A percentile compares a stretch with the other conserved stretches of the same genome.
phyloP scores from a whole-genome alignment of 2,888 invertebrate species.

The Asteroscopus sphinx region DNA sequence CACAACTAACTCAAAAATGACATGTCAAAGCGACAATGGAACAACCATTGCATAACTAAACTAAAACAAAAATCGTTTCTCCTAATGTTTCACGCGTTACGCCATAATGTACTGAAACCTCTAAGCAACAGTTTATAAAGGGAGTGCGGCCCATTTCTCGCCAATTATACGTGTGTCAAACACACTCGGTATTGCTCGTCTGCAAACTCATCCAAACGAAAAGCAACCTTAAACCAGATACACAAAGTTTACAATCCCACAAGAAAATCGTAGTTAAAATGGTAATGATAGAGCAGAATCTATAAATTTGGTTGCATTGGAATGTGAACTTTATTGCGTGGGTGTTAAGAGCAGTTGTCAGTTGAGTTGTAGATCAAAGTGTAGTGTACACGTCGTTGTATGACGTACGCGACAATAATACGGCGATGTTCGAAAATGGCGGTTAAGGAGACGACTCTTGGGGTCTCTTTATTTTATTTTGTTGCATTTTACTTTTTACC shows the following conservation, averaged over 20 bases:
- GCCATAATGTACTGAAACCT: conserved; percentile 53
- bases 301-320: conserved; percentile 60
- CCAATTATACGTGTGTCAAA: conserved; percentile 86
- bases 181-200: conserved; percentile 70
- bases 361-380: conserved; percentile 77
- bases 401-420: conserved; percentile 83
- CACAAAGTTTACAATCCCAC: conserved; percentile 53
- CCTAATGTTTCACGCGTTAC: conserved; percentile 53
- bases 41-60: conserved; percentile 34
- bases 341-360: conserved; percentile 61
- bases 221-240: conserved; percentile 49
- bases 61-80: conserved; percentile 34
- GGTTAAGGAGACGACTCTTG: conserved; percentile 72
- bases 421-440: conserved; percentile 77
- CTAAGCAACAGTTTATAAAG: conserved; percentile 77
- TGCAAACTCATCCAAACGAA: conserved; percentile 34
- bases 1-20: too few relatives aligned
- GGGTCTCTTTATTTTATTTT: conserved; percentile 16
- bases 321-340: conserved; percentile 65
- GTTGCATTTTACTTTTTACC: neutral
- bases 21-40: conserved; percentile 28
- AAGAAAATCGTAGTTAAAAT: conserved; percentile 52
- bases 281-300: conserved; percentile 69
- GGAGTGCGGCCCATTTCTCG: conserved; percentile 81
- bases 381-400: conserved; percentile 72